Percentiles rank a stretch among this genome's conserved stretches.
These are phyloP conservation scores for Eupsittula cactorum DNA, from an alignment of 2,113 vertebrate species.

Conservation along the genomic window DNA sequence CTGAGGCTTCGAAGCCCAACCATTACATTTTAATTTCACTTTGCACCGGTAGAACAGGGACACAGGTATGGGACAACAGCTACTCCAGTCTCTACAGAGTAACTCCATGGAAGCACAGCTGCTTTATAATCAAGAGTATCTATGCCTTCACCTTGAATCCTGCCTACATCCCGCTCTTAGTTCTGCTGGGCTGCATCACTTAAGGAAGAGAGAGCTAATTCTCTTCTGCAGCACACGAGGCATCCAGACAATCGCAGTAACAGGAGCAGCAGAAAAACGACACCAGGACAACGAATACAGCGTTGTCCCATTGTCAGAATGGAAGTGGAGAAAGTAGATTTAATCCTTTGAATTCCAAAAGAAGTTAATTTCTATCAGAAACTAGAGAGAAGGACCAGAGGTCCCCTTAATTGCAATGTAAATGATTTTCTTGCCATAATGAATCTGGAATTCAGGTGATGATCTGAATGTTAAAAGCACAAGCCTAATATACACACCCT, in stretches of 20 bases:
- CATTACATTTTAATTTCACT: neutral
- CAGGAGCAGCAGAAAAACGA: neutral
- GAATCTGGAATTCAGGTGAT: neutral
- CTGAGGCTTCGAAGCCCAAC: neutral
- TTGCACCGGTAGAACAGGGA: neutral
- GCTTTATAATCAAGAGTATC: neutral
- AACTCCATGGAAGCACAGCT: neutral
- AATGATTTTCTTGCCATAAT: neutral
- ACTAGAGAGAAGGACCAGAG: neutral
- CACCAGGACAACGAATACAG: neutral
- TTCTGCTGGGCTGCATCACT: neutral
- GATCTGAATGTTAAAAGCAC: neutral
- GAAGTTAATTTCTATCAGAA: neutral
- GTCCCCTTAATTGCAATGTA: neutral
- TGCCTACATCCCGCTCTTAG: neutral
- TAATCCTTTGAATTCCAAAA: neutral
- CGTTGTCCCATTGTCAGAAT: accelerated
- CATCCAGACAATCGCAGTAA: neutral
- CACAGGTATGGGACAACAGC: neutral
- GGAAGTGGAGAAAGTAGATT: neutral
- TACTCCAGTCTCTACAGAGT: neutral
- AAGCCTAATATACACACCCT: neutral
- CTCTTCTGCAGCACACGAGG: neutral
- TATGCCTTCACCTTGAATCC: neutral
- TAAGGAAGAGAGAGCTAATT: neutral